These are phyloP conservation scores for Lomographa bimaculata DNA, from an alignment of 2,888 invertebrate species.

Conservation along the genomic window DNA sequence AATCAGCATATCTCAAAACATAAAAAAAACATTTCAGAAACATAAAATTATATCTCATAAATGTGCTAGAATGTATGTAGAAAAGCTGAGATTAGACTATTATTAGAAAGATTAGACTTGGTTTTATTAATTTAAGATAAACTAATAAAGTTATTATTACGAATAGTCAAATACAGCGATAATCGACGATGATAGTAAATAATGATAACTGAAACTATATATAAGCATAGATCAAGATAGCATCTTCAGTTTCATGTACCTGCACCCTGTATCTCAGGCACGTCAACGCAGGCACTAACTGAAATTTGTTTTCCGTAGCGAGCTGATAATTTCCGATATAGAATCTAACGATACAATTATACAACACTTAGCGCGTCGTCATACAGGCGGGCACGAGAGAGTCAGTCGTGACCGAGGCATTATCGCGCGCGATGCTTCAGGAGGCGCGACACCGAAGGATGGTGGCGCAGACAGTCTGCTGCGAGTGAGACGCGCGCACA, in stretches of 20 bases:
- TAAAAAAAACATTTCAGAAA: too few species aligned
- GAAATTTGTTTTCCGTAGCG: slow-evolving; percentile 72
- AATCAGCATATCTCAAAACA: too few species aligned
- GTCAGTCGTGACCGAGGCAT: slow-evolving; percentile 79
- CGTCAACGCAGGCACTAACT: slow-evolving; percentile 66
- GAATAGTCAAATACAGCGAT: not conserved
- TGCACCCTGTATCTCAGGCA: slow-evolving; percentile 57
- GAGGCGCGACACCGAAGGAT: slow-evolving; percentile 66
- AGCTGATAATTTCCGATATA: slow-evolving; percentile 79
- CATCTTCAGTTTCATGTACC: too few species aligned
- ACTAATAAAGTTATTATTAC: not conserved
- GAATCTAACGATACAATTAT: slow-evolving; percentile 79
- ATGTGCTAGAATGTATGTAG: too few species aligned
- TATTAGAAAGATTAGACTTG: too few species aligned
- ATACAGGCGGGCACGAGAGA: slow-evolving; percentile 58
- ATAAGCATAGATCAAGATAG: too few species aligned
- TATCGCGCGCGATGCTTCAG: slow-evolving; percentile 81
- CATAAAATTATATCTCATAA: too few species aligned
- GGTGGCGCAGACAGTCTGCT: slow-evolving; percentile 62
- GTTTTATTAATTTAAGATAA: too few species aligned
- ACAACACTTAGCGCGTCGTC: slow-evolving; percentile 75
- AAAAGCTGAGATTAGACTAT: too few species aligned
- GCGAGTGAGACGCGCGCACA: slow-evolving; percentile 64
- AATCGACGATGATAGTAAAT: slow-evolving; percentile 18
- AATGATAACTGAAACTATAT: too few species aligned